Base-by-base conservation (phyloP, 1,140 invertebrate genomes). In the Sesamia nonagrioides region DNA sequence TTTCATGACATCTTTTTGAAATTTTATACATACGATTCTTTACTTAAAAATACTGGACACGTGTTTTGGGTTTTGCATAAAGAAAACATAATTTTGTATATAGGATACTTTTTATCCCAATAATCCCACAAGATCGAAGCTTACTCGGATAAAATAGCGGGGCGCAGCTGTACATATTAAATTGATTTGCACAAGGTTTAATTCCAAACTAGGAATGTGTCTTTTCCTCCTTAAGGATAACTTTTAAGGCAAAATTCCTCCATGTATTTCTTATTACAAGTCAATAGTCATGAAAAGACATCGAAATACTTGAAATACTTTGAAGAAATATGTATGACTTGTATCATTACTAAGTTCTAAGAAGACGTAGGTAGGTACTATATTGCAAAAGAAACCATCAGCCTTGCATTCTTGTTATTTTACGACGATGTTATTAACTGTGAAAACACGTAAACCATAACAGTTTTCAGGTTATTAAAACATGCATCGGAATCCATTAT, bases 381-480 rank as follows among this genome's bases (percentile, higher is more conserved):
- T 54, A 21, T 18, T 54, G 9, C 18, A 18, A 58, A 58, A n/a
- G n/a, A 27, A 45, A 3, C 13, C 11, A 3, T 50, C 45, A 5
- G n/a, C 15, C 45, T n/a, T 56, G 18, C 54, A 21, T 68, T 45
- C 8, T 13, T 45, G 17, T 27, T 27, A 68, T 48, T 27, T 68
- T 27, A 68, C 63, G 18, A 68, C 42, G n/a, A 27, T 48, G 40
- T 69, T 69, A 69, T 27, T 69, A 50, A 48, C 42, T 42, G 42
- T 50, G 66, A 69, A 69, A 69, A 69, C 17, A 13, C 40, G 21
- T 50, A 48, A 69, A 48, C 15, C 42, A 50, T 27, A 69, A 69
- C 66, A 69, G 17, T 69, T 69, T 69, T 50, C 66, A 50, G 66
- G 18, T 48, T 69, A 69, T 50, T 69, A 50, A 11, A 48, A 69